Percentiles rank a stretch among this genome's conserved stretches.
These are phyloP conservation scores for Noctilio leporinus DNA, from an alignment of 2,113 vertebrate species.

Conservation along the genomic window DNA sequence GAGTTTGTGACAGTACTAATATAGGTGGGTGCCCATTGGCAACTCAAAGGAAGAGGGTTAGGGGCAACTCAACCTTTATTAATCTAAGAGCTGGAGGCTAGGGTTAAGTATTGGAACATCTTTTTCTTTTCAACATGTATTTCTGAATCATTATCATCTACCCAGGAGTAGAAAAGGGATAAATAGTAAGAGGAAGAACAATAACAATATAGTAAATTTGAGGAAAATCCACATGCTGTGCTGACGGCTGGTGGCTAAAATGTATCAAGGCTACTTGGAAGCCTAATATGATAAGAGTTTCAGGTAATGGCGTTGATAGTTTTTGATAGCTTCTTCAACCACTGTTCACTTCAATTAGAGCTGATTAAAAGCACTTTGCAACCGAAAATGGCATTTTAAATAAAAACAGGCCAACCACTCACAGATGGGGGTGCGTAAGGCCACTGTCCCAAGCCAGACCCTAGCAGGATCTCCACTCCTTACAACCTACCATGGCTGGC, in stretches of 20 bases:
- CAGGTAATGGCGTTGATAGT: constrained; percentile 40
- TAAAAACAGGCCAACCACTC: not conserved
- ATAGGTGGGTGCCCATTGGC: not conserved
- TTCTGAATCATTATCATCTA: not conserved
- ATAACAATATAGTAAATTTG: not conserved
- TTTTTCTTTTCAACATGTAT: not conserved
- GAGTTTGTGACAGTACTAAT: not conserved
- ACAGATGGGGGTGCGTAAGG: not conserved
- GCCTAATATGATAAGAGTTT: not conserved
- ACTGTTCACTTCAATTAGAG: not conserved
- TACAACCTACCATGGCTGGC: not conserved
- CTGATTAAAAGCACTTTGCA: not conserved
- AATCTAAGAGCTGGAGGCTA: not conserved
- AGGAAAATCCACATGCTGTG: not conserved
- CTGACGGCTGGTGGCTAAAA: constrained; percentile 44
- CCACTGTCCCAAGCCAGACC: not conserved
- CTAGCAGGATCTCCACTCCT: not conserved
- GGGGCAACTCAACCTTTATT: not conserved
- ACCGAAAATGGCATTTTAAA: constrained; percentile 35
- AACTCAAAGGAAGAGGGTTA: not conserved
- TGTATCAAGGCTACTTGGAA: constrained; percentile 34
- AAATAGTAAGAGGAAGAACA: not conserved
- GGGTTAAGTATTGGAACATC: not conserved
- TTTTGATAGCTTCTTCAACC: not conserved
- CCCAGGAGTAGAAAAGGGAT: not conserved